A percentile compares a stretch with the other conserved stretches of the same genome.
phyloP scores from a whole-genome alignment of 2,888 invertebrate species.

The Cephalotes varians region DNA sequence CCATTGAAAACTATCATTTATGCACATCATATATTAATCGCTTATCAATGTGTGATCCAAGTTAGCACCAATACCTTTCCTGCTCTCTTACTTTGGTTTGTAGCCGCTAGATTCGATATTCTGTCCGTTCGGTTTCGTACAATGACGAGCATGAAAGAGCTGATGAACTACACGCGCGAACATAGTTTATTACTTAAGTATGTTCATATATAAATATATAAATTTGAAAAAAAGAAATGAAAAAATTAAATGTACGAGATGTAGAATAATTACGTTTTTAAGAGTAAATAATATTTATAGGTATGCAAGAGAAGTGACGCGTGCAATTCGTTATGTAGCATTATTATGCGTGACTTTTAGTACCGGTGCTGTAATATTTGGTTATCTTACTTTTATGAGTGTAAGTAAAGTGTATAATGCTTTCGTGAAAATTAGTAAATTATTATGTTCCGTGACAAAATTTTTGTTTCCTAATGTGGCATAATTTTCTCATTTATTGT shows the following conservation, averaged over 20 bases:
- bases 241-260: background rate
- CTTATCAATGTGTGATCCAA: conserved; percentile 71
- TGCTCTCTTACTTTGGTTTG: conserved; percentile 75
- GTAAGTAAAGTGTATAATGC: conserved; percentile 52
- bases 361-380: conserved; percentile 61
- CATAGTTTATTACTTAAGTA: conserved; percentile 75
- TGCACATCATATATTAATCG: conserved; percentile 68
- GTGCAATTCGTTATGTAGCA: conserved; percentile 56
- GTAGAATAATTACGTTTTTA: background rate
- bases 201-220: conserved; percentile 2
- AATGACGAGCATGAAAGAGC: conserved; percentile 53
- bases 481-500: background rate
- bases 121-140: conserved; percentile 60
- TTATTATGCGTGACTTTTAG: conserved; percentile 57
- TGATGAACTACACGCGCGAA: conserved; percentile 65
- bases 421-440: background rate
- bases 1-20: conserved; percentile 66
- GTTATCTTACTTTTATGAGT: conserved; percentile 67
- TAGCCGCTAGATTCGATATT: conserved; percentile 73
- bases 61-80: conserved; percentile 74
- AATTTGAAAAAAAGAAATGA: background rate
- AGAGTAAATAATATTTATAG: conserved; percentile 30
- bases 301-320: conserved; percentile 61
- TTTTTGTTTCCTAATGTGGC: background rate
- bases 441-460: background rate